Evolutionary conservation across 2,888 invertebrate species (phyloP).

Genomic region (Machimus atricapillus): DNA sequence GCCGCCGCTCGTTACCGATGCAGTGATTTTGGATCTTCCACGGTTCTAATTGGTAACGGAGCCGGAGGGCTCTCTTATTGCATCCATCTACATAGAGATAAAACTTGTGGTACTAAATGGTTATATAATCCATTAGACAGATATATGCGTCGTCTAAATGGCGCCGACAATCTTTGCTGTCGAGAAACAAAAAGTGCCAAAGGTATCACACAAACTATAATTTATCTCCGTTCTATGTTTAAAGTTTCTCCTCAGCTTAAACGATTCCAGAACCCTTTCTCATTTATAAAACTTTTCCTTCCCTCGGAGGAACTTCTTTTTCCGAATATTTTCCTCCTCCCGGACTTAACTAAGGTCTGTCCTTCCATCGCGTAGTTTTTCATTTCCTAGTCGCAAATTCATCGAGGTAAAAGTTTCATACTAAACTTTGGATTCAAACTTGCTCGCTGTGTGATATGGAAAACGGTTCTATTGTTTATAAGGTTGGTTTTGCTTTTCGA

Average conservation of each 20-base stretch:
- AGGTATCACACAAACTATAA: slow-evolving; percentile 53
- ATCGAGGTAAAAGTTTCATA: slow-evolving; percentile 36
- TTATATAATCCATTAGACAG: slow-evolving; percentile 52
- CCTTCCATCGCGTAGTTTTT: slow-evolving; percentile 36
- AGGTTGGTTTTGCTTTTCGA: slow-evolving; percentile 13
- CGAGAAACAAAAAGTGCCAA: slow-evolving; percentile 53
- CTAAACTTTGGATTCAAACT: slow-evolving; percentile 24
- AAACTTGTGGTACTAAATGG: slow-evolving; percentile 50
- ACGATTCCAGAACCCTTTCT: slow-evolving; percentile 50
- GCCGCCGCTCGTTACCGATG: background rate
- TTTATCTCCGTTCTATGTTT: slow-evolving; percentile 52
- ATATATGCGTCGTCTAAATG: slow-evolving; percentile 50
- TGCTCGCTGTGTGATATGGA: background rate
- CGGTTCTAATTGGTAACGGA: slow-evolving; percentile 22
- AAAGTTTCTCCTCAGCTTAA: slow-evolving; percentile 52
- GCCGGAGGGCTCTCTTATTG: background rate
- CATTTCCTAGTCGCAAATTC: slow-evolving; percentile 29
- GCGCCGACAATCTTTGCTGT: slow-evolving; percentile 51
- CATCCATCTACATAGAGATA: slow-evolving; percentile 43
- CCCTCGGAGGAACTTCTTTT: slow-evolving; percentile 42
- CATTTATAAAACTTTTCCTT: slow-evolving; percentile 51
- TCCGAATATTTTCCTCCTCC: slow-evolving; percentile 25
- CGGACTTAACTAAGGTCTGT: slow-evolving; percentile 22
- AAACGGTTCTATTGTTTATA: slow-evolving; percentile 25
- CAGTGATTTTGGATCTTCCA: background rate